These are phyloP conservation scores for Drosophila ironensis DNA, from an alignment of 1,140 invertebrate genomes.

Conservation along the genomic window DNA sequence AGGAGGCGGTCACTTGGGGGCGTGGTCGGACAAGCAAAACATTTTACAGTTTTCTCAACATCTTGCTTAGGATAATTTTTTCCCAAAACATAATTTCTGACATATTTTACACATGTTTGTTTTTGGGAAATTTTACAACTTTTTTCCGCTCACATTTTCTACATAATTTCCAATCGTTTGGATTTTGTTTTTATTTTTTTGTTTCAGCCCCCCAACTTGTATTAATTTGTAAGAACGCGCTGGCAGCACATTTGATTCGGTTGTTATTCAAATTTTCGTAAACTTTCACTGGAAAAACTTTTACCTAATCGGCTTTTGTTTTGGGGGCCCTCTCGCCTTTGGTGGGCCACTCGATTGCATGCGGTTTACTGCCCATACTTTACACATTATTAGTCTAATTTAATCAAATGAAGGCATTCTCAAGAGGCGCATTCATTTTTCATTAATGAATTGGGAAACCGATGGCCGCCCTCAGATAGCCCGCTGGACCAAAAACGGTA, in stretches of 20 bases:
- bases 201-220: conserved; percentile 29
- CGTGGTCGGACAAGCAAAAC: conserved; percentile 47
- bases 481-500: conserved; percentile 28
- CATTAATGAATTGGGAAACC: conserved; percentile 74
- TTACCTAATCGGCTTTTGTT: conserved; percentile 52
- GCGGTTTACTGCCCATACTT: conserved; percentile 47
- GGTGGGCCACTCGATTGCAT: conserved; percentile 47
- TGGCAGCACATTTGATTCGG: conserved; percentile 6
- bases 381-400: conserved; percentile 75
- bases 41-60: conserved; percentile 63
- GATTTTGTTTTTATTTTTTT: no score
- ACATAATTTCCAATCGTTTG: conserved; percentile 43
- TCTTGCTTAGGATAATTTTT: conserved; percentile 46
- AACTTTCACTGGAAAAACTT: conserved; percentile 66
- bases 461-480: conserved; percentile 2
- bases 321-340: conserved; percentile 40
- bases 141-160: conserved; percentile 27
- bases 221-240: conserved; percentile 70
- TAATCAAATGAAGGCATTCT: conserved; percentile 72
- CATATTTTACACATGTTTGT: conserved; percentile 44
- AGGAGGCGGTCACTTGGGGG: conserved; percentile 6
- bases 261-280: conserved; percentile 51
- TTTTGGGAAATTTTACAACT: conserved; percentile 51
- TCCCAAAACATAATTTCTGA: conserved; percentile 18
- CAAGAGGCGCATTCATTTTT: conserved; percentile 63